phyloP scores from a whole-genome alignment of 2,888 invertebrate genomes.

The Trichopria drosophilae region DNA sequence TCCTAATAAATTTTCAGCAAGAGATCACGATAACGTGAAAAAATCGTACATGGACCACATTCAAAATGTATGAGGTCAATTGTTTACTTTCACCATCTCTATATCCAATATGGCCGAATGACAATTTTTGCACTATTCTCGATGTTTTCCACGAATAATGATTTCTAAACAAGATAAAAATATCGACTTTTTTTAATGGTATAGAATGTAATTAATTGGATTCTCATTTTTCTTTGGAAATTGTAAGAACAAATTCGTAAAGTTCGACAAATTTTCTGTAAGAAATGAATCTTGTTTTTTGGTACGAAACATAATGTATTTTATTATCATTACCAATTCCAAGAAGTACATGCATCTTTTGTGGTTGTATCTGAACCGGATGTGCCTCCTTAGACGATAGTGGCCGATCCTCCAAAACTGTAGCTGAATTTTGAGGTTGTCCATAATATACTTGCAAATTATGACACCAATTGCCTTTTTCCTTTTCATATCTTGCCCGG shows the following conservation, averaged over 20 bases:
- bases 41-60: too few relatives aligned
- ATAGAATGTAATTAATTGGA: too few relatives aligned
- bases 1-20: too few relatives aligned
- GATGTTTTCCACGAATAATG: too few relatives aligned
- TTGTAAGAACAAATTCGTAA: neutral
- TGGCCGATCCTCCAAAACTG: slow-evolving; percentile 28
- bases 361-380: slow-evolving; percentile 64
- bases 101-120: too few relatives aligned
- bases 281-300: slow-evolving; percentile 1
- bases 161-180: too few relatives aligned
- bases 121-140: too few relatives aligned
- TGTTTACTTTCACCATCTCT: too few relatives aligned
- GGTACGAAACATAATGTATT: neutral
- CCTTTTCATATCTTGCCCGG: slow-evolving; percentile 33
- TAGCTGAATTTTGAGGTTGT: slow-evolving; percentile 23
- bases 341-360: slow-evolving; percentile 61
- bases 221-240: too few relatives aligned
- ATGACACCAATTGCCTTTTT: slow-evolving; percentile 43
- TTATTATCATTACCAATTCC: slow-evolving; percentile 53
- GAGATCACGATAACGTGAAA: too few relatives aligned
- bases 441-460: slow-evolving; percentile 29
- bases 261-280: neutral
- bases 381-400: slow-evolving; percentile 39
- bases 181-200: too few relatives aligned
- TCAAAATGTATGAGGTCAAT: too few relatives aligned